Evolutionary conservation across 2,888 invertebrate genomes (phyloP), one percentile per base, ranked within the genome.

Genomic region (Chironomus tentans): DNA sequence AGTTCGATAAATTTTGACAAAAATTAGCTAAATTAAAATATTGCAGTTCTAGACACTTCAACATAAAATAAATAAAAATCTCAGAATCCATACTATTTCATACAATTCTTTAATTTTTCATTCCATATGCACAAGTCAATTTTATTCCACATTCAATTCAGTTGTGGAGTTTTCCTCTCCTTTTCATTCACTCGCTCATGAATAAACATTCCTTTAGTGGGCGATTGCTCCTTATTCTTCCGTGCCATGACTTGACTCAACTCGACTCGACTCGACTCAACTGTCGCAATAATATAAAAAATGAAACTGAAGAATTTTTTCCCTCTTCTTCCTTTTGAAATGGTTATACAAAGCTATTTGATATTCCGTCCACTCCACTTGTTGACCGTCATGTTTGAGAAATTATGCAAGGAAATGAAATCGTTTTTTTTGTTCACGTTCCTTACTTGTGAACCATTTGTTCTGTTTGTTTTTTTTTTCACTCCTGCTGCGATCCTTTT

Each of bases 351-450:
- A n/a, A n/a, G 38, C 10, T 38, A 38, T 38, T 70, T 70, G 70
- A 70, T 70, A 71, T 71, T 71, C 61, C 47, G 70, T 38, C 38
- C n/a, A 46, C 47, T 46, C 38, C 46, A 71, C 71, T 71, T 71
- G 71, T 71, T 71, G 71, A 61, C 28, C 56, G 15, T 28, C 56
- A 48, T 22, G 21, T 15, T 38, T 61, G 71, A 56, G 61, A 48
- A 71, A 71, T 56, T 56, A 71, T 56, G 50, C 61, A 71, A 21
- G 71, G 56, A 71, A 61, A 71, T 24, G 71, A 28, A 65, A 24
- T 65, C 65, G 24, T 24, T 65, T 65, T 65, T 28, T 2, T n/a
- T n/a, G n/a, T n/a, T n/a, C n/a, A n/a, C 38, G 28, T 68, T 24
- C 28, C 28, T 6, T 65, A 15, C 65, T 12, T 22, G 65, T 65